Evolutionary conservation across 1,140 invertebrate species (phyloP).

Genomic region (Drosophila takahashii): DNA sequence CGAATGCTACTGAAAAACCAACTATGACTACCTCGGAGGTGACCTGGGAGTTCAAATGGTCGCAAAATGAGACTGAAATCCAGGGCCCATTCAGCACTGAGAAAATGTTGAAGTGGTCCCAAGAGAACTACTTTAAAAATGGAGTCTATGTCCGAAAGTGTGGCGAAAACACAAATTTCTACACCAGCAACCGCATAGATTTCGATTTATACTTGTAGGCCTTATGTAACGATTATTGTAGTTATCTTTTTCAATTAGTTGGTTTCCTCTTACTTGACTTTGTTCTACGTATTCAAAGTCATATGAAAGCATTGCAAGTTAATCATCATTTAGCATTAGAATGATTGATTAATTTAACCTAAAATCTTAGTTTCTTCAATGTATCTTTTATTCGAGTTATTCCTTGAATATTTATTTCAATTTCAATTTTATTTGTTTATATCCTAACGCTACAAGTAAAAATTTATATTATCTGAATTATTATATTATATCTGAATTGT

Average conservation of each 20-base stretch:
- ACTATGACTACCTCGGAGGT: conserved; percentile 21
- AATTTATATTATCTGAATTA: too few species aligned
- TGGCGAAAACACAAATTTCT: conserved; percentile 91
- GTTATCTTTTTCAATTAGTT: neutral
- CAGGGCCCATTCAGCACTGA: conserved; percentile 93
- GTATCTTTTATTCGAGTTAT: too few species aligned
- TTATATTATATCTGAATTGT: too few species aligned
- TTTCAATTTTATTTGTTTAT: too few species aligned
- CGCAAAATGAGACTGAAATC: conserved; percentile 90
- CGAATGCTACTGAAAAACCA: neutral
- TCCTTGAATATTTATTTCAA: too few species aligned
- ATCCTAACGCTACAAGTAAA: too few species aligned
- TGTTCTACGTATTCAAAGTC: too few species aligned
- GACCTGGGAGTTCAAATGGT: conserved; percentile 97
- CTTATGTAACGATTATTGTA: neutral
- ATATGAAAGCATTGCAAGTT: neutral
- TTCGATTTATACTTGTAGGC: conserved; percentile 94
- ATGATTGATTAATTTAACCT: neutral
- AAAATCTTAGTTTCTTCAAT: neutral
- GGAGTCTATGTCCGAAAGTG: conserved; percentile 94
- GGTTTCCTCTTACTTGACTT: neutral
- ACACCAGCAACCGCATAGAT: conserved; percentile 95
- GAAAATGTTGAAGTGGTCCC: conserved; percentile 95
- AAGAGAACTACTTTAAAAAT: conserved; percentile 93
- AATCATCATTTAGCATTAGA: too few species aligned